Conservation (phyloP, 2,888 invertebrate species). For the Cabera pusaria region DNA sequence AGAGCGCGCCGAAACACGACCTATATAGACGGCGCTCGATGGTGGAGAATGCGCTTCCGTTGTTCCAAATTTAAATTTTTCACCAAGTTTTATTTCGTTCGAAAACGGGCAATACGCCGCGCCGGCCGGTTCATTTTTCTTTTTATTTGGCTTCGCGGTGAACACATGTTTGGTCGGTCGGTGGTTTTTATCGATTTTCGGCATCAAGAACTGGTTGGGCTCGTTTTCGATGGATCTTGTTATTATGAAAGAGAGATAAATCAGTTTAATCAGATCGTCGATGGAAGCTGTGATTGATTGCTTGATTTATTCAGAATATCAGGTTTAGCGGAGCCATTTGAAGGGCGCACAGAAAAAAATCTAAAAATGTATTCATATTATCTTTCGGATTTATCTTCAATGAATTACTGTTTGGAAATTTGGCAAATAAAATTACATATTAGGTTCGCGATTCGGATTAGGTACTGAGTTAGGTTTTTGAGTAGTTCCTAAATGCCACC, state of each 20-base stretch:
- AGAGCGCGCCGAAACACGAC: constrained; percentile 39
- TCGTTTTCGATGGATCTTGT: constrained; percentile 7
- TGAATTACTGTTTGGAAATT: too few species aligned
- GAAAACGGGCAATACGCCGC: constrained; percentile 29
- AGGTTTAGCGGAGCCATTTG: too few species aligned
- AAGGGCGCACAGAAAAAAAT: too few species aligned
- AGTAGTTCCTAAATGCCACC: too few species aligned
- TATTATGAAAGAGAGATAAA: too few species aligned
- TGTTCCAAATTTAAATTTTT: constrained; percentile 47
- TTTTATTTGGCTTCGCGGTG: constrained; percentile 11
- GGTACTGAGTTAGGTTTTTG: too few species aligned
- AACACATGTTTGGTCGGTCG: constrained; percentile 8
- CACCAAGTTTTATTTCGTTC: constrained; percentile 40
- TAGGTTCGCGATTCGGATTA: too few species aligned
- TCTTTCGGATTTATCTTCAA: too few species aligned
- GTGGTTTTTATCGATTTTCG: constrained; percentile 14
- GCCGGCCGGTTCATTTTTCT: constrained; percentile 4
- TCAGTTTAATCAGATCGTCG: too few species aligned
- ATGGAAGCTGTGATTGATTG: constrained; percentile 4
- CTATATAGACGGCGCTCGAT: constrained; percentile 52
- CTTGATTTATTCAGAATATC: background rate
- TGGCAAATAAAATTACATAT: too few species aligned
- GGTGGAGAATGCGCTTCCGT: constrained; percentile 61
- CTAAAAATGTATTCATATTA: too few species aligned
- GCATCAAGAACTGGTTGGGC: constrained; percentile 10